A percentile compares a stretch with the other conserved stretches of the same genome.
These are phyloP conservation scores for Gnathonemus echidnorhynchus DNA, from an alignment of 2,113 vertebrate genomes.

Conservation along the genomic window DNA sequence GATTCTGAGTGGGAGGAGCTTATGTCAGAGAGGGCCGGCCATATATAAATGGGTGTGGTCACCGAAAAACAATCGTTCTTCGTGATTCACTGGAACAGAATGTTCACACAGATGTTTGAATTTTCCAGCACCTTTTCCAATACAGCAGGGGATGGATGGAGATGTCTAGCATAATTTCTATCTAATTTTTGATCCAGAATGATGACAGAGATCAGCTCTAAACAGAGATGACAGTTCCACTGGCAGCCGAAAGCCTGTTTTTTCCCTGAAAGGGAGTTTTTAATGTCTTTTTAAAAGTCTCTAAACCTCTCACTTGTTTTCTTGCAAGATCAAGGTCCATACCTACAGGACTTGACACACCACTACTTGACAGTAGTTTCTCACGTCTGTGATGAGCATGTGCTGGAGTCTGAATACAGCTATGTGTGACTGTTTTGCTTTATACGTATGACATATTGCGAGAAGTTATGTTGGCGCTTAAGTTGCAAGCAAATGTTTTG, in stretches of 20 bases:
- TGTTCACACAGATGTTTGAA: constrained; percentile 44
- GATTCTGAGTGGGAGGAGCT: constrained; percentile 50
- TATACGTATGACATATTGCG: not conserved
- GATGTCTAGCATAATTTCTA: constrained; percentile 53
- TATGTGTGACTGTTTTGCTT: not conserved
- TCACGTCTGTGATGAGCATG: not conserved
- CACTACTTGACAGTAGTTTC: not conserved
- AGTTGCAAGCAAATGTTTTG: not conserved
- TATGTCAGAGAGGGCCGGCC: constrained; percentile 30
- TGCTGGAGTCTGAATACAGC: not conserved
- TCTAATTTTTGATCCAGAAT: constrained; percentile 47
- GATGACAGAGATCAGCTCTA: constrained; percentile 47
- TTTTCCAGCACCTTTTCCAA: constrained; percentile 54
- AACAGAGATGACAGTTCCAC: constrained; percentile 33
- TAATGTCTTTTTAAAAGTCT: not conserved
- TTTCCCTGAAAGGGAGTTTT: constrained; percentile 23
- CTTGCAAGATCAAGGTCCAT: not conserved
- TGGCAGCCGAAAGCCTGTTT: constrained; percentile 40
- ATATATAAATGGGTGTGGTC: not conserved
- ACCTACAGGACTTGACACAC: not conserved
- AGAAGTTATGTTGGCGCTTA: not conserved
- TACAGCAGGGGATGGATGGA: constrained; percentile 56
- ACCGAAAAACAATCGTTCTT: constrained; percentile 47
- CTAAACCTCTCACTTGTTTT: constrained; percentile 2
- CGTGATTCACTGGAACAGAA: constrained; percentile 57